Conservation (phyloP, 2,888 invertebrate species). For the Agrypnus murinus region DNA sequence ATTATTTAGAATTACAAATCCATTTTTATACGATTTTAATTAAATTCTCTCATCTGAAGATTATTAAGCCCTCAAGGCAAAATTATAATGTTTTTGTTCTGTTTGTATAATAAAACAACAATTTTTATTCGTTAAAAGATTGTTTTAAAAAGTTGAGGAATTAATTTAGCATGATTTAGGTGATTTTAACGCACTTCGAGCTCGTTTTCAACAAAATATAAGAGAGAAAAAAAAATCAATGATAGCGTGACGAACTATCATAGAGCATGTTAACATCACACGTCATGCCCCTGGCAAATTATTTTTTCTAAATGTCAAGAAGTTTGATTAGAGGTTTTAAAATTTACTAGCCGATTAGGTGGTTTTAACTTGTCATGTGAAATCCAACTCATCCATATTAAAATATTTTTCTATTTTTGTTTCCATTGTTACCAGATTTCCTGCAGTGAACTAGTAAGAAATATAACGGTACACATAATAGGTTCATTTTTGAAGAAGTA, state of each 20-base stretch:
- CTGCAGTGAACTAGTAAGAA: too few species aligned
- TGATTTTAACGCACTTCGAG: not conserved
- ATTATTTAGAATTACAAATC: not conserved
- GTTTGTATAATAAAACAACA: too few species aligned
- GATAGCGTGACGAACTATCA: slow-evolving; percentile 27
- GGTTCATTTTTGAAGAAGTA: too few species aligned
- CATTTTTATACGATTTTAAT: slow-evolving; percentile 25
- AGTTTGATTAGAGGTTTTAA: slow-evolving; percentile 31
- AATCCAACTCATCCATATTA: too few species aligned
- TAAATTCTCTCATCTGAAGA: not conserved
- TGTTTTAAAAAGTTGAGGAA: not conserved
- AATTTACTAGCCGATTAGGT: slow-evolving; percentile 11
- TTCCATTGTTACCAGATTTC: too few species aligned
- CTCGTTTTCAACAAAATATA: too few species aligned
- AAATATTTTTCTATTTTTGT: too few species aligned
- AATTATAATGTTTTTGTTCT: too few species aligned
- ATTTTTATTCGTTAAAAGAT: not conserved
- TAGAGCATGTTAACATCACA: slow-evolving; percentile 11
- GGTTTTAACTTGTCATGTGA: too few species aligned
- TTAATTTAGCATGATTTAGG: slow-evolving; percentile 6
- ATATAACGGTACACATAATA: too few species aligned
- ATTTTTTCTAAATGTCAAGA: slow-evolving; percentile 22
- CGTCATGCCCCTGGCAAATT: slow-evolving; percentile 16
- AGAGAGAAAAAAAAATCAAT: slow-evolving; percentile 12
- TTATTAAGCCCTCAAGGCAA: not conserved